A percentile compares a stretch with the other conserved stretches of the same genome.
Conservation (phyloP, 2,113 vertebrate species). For the Pachycephala philippinensis region DNA sequence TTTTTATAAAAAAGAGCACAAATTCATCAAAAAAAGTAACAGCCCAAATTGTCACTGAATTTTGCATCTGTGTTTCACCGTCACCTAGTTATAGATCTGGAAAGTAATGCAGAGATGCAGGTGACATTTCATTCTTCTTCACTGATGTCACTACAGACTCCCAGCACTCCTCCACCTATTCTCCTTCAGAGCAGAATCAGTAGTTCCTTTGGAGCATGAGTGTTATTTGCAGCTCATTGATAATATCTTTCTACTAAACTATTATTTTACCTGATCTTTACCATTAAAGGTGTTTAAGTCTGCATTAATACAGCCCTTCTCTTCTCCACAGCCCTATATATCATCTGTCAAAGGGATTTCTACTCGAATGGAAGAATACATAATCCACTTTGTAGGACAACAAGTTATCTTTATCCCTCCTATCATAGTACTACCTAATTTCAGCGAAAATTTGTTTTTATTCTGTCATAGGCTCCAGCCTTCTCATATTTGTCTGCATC, state of each 20-base stretch:
- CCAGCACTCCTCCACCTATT: neutral
- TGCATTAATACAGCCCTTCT: neutral
- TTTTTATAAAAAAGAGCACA: conserved; percentile 4
- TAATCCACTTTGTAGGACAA: neutral
- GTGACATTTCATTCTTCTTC: neutral
- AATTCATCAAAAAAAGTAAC: conserved; percentile 13
- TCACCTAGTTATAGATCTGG: neutral
- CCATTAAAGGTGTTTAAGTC: neutral
- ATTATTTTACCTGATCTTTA: neutral
- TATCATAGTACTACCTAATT: neutral
- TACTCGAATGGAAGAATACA: neutral
- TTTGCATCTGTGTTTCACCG: neutral
- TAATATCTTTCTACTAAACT: neutral
- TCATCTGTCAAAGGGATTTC: neutral
- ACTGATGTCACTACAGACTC: neutral
- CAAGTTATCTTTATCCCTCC: neutral
- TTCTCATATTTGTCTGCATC: neutral
- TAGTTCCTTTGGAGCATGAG: neutral
- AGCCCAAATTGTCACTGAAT: neutral
- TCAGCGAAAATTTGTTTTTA: neutral
- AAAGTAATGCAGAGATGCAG: neutral
- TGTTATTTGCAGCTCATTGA: neutral
- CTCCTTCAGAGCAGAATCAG: neutral
- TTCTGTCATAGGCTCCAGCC: neutral
- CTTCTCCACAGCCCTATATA: neutral